Evolutionary conservation across 2,113 vertebrate species (phyloP).

Genomic region (Bagarius yarrelli): DNA sequence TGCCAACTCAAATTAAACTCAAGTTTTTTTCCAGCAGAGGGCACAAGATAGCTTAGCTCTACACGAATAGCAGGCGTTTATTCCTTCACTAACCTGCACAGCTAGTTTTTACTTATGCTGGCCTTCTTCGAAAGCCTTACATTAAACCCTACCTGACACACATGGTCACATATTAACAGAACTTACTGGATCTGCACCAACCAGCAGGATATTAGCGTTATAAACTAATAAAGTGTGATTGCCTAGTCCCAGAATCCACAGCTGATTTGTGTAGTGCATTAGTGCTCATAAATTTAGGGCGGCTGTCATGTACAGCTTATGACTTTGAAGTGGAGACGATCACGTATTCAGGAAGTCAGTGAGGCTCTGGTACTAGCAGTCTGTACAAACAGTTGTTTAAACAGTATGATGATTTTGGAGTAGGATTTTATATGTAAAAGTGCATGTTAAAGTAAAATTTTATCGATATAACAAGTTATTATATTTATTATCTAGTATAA

Average conservation of each 20-base stretch:
- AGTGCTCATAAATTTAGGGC: conserved; percentile 19
- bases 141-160: conserved; percentile 1
- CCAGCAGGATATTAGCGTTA: conserved; percentile 59
- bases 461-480: neutral
- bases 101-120: neutral
- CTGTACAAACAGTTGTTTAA: neutral
- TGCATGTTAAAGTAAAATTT: neutral
- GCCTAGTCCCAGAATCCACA: conserved; percentile 14
- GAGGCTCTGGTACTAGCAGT: neutral
- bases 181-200: conserved; percentile 49
- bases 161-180: conserved; percentile 17
- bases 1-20: too few species aligned
- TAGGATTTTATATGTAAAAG: neutral
- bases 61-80: neutral
- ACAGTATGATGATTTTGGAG: neutral
- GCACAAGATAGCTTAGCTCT: neutral
- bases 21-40: conserved; percentile 24
- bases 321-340: conserved; percentile 10
- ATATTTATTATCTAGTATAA: neutral
- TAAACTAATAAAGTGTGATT: conserved; percentile 58
- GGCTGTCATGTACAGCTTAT: neutral
- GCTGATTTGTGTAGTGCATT: conserved; percentile 28
- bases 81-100: neutral
- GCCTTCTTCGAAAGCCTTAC: neutral
- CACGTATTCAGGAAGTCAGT: neutral